Evolutionary conservation across 2,797 vertebrate species (phyloP).

Genomic region (Mormyrus proboscirostris): DNA sequence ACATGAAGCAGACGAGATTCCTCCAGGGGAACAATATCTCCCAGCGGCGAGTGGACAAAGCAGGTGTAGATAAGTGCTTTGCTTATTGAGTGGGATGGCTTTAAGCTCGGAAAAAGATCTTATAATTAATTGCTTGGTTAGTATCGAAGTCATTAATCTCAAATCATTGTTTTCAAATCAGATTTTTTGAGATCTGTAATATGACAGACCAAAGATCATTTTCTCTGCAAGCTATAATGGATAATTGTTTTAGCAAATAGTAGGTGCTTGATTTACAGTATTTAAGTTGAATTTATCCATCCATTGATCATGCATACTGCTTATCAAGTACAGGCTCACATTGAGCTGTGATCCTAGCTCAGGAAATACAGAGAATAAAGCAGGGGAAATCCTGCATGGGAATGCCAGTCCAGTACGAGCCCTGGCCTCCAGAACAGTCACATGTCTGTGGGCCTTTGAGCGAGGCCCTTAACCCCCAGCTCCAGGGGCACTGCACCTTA

Average conservation of each 20-base stretch:
- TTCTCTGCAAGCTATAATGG: neutral
- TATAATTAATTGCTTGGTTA: conserved; percentile 1
- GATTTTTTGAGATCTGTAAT: conserved; percentile 8
- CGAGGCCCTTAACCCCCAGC: no score
- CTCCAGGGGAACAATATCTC: neutral
- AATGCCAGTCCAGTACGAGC: neutral
- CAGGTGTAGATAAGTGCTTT: neutral
- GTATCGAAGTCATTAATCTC: neutral
- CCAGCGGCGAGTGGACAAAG: neutral
- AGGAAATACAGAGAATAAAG: neutral
- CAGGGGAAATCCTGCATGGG: neutral
- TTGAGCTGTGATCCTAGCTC: neutral
- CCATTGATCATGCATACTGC: neutral
- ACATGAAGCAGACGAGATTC: neutral
- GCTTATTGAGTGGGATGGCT: neutral
- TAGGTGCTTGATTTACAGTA: neutral
- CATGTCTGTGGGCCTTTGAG: no score
- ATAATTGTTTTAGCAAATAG: neutral
- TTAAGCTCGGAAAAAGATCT: neutral
- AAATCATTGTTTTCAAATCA: conserved; percentile 1
- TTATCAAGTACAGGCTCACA: neutral
- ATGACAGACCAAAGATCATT: neutral
- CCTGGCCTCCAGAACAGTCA: no score
- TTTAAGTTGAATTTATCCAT: neutral
- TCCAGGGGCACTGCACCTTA: no score